Evolutionary conservation across 2,797 vertebrate species (phyloP).

Genomic region (Lacerta viridis): DNA sequence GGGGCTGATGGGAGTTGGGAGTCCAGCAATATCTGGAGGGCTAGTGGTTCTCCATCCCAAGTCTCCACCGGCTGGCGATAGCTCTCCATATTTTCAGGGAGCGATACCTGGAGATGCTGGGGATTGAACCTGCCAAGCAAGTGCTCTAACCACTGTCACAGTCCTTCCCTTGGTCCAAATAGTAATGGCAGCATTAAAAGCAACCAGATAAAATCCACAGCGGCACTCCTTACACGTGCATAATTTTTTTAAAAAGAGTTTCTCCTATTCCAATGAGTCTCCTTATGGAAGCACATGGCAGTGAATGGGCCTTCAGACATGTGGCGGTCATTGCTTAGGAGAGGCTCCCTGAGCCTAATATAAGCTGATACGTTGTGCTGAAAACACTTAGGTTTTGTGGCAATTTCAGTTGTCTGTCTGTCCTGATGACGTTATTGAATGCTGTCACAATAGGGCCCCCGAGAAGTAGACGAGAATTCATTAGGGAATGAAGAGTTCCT

Average conservation of each 20-base stretch:
- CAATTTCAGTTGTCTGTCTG: background rate
- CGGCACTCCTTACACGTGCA: background rate
- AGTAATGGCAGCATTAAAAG: background rate
- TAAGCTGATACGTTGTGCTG: no score
- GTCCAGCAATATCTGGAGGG: no score
- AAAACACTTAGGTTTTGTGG: background rate
- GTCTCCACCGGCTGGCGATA: no score
- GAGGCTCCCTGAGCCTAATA: no score
- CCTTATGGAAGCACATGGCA: background rate
- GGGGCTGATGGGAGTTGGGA: no score
- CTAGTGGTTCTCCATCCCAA: no score
- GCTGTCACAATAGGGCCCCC: background rate
- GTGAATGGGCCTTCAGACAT: background rate
- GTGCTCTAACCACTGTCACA: background rate
- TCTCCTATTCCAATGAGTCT: background rate
- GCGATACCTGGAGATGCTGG: background rate
- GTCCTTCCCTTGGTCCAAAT: background rate
- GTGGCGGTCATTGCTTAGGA: no score
- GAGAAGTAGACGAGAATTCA: background rate
- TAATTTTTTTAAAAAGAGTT: background rate
- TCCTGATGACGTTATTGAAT: background rate
- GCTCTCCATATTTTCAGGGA: no score
- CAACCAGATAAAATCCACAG: background rate
- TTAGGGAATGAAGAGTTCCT: constrained; percentile 7
- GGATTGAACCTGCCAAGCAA: no score